Evolutionary conservation across 2,113 vertebrate species (phyloP).

Genomic region (Podocnemis expansa): DNA sequence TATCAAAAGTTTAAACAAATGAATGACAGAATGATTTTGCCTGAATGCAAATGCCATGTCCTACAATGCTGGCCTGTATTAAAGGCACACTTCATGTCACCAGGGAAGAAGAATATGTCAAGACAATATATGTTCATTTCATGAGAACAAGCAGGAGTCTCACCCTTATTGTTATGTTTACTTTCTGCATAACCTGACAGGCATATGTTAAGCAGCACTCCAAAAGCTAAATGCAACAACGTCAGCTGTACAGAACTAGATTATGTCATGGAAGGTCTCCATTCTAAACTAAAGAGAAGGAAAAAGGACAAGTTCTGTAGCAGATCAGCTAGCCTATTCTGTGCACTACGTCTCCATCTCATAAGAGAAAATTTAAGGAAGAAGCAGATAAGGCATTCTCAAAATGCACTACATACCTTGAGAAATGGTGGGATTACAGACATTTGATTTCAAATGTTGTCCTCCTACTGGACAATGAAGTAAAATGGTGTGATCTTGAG

Average conservation of each 20-base stretch:
- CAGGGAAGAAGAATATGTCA: background rate
- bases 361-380: too few species aligned
- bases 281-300: background rate
- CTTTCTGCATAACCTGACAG: background rate
- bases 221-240: background rate
- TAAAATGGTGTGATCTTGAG: background rate
- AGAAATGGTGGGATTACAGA: too few species aligned
- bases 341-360: background rate
- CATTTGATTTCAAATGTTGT: too few species aligned
- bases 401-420: too few species aligned
- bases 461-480: background rate
- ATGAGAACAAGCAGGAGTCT: background rate
- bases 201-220: background rate
- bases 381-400: too few species aligned
- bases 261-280: background rate
- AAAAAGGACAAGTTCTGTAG: background rate
- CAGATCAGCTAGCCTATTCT: background rate
- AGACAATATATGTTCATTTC: background rate
- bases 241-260: background rate
- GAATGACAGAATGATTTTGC: background rate
- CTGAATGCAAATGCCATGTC: background rate
- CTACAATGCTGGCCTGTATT: background rate
- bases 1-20: background rate
- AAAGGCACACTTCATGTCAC: background rate
- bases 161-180: background rate